Evolutionary conservation across 1,140 invertebrate genomes (phyloP), one percentile per base, ranked within the genome.

Genomic region (Drosophila micromelanica): DNA sequence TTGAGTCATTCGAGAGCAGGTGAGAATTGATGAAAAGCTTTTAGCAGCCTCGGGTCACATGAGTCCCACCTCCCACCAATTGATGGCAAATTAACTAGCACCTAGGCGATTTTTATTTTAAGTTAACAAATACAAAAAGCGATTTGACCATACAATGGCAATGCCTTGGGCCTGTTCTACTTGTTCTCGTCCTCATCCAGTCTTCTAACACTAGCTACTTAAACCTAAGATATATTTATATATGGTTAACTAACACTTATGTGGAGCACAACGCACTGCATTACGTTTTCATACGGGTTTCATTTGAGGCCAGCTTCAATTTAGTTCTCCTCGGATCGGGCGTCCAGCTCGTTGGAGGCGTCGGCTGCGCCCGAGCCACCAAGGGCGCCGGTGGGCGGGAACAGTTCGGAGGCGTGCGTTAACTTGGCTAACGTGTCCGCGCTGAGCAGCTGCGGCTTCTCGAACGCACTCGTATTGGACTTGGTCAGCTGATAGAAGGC

Each of bases 401-500:
- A 90, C 2, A 91, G 49, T 32, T 91, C 61, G 3, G 90, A 69
- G 2, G 78, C 79, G 63, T 91, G 73, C 46, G 91, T 82, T 2
- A 91, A 40, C 35, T 80, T 76, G 68, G 86, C 55, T 15, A 91
- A 48, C 8, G 73, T 55, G 2, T 87, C 79, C 40, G 70, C 52
- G 63, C 73, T 76, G 9, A 92, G 60, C 5, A 92, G 46, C 38
- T 90, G 90, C 0, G 90, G 84, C 61, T 80, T 90, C 11, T 91
- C 85, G 7, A 64, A 63, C 12, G 61, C 76, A 37, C 78, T 90
- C 9, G 73, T 55, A 60, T 91, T 92, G 7, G 89, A 87, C 11
- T 73, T 87, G 56, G 77, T 87, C 32, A 92, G 60, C 56, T 92
- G 80, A 59, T 91, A 91, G 73, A 80, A 91, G 49, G 90, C 87